A percentile compares a stretch with the other conserved stretches of the same genome.
Evolutionary conservation across 2,797 vertebrate species (phyloP).

Genomic region (Pangasius djambal): DNA sequence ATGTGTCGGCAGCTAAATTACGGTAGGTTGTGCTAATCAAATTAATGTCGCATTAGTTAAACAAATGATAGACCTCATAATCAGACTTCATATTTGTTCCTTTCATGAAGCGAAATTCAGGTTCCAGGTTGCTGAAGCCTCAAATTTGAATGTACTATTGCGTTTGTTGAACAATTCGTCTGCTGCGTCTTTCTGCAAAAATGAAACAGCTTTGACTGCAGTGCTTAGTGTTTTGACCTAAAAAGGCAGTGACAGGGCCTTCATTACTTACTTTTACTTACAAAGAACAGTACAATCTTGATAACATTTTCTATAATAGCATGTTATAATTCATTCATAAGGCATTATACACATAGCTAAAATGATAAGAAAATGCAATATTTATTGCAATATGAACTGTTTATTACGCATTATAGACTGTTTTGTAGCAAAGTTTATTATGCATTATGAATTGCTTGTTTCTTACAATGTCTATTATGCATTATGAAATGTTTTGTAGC

Average conservation of each 20-base stretch:
- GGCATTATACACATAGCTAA: neutral
- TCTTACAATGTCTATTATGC: neutral
- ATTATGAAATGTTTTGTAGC: neutral
- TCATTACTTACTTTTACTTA: neutral
- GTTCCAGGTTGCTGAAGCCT: slow-evolving; percentile 3
- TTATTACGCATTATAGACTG: too few relatives aligned
- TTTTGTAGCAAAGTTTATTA: neutral
- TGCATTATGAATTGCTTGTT: too few relatives aligned
- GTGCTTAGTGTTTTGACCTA: neutral
- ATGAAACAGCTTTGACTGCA: neutral
- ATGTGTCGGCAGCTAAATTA: neutral
- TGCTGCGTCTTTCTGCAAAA: neutral
- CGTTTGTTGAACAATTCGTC: neutral
- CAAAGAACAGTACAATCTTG: neutral
- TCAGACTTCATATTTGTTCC: neutral
- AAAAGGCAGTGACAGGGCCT: neutral
- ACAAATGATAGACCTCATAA: slow-evolving; percentile 1
- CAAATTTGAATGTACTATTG: neutral
- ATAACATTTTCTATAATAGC: neutral
- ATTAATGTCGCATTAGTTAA: neutral
- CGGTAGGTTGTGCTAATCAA: neutral
- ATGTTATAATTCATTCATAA: neutral
- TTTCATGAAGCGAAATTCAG: neutral
- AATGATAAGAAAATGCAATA: neutral
- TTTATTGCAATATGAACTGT: neutral